Percentiles rank a stretch among this genome's conserved stretches.
These are phyloP conservation scores for Alethe castanea DNA, from an alignment of 2,113 vertebrate species.

Conservation along the genomic window DNA sequence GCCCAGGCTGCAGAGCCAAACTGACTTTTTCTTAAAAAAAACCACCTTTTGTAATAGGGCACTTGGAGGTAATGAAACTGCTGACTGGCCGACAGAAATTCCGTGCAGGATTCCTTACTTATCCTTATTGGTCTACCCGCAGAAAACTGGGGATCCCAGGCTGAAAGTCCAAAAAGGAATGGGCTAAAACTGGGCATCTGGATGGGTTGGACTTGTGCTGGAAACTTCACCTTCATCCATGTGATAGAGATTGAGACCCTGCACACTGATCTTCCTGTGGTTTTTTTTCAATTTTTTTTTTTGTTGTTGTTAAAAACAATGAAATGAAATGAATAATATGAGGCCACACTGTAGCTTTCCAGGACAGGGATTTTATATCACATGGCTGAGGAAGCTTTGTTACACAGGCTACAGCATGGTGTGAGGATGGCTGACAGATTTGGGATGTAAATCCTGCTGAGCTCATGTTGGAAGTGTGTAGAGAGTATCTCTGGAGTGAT, in stretches of 20 bases:
- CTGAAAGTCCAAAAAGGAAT: not conserved
- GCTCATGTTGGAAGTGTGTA: not conserved
- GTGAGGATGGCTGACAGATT: not conserved
- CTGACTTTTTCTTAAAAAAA: not conserved
- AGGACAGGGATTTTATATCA: not conserved
- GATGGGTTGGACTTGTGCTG: not conserved
- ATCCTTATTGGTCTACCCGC: not conserved
- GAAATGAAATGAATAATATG: not conserved
- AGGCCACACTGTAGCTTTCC: not conserved
- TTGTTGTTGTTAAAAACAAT: not conserved
- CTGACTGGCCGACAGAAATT: not conserved
- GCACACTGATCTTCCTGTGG: not conserved
- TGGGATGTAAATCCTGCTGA: not conserved
- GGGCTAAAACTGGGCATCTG: not conserved
- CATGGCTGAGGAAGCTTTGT: not conserved
- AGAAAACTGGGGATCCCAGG: not conserved
- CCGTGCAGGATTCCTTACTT: not conserved
- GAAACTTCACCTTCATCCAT: not conserved
- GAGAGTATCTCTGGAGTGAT: not conserved
- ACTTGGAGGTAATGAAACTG: not conserved
- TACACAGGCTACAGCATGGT: not conserved
- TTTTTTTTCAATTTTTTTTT: not conserved
- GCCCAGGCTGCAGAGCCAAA: not conserved
- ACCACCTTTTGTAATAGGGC: not conserved
- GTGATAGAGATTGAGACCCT: not conserved